Evolutionary conservation across 2,113 vertebrate genomes (phyloP).

Genomic region (Hemiscyllium ocellatum): DNA sequence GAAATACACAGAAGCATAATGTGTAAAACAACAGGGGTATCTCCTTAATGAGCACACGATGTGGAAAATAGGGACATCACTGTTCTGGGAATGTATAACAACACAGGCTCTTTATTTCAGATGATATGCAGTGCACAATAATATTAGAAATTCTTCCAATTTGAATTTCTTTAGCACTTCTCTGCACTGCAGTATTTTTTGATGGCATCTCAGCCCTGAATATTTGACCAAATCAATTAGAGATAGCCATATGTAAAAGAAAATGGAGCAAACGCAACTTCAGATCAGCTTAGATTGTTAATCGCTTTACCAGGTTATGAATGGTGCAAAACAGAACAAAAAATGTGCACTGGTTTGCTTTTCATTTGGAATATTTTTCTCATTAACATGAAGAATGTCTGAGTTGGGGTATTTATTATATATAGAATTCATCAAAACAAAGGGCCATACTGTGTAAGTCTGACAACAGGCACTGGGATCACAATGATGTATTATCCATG

Average conservation of each 20-base stretch:
- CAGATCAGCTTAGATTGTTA: not conserved
- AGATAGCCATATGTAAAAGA: not conserved
- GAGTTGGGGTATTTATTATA: not conserved
- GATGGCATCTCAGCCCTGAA: not conserved
- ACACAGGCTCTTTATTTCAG: not conserved
- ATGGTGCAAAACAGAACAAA: not conserved
- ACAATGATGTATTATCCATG: too few relatives aligned
- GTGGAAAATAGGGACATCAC: not conserved
- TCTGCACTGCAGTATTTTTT: not conserved
- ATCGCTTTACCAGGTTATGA: not conserved
- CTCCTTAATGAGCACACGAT: not conserved
- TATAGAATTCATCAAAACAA: not conserved
- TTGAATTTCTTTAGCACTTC: not conserved
- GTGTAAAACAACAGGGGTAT: not conserved
- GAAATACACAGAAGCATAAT: not conserved
- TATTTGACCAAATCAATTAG: not conserved
- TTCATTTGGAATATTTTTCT: not conserved
- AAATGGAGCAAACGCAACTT: not conserved
- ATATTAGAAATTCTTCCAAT: not conserved
- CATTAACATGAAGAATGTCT: not conserved
- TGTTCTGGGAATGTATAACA: not conserved
- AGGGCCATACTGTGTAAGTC: not conserved
- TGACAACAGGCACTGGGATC: too few relatives aligned
- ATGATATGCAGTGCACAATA: not conserved
- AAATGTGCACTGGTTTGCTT: not conserved